phyloP scores from a whole-genome alignment of 1,140 invertebrate species.

The Latrodectus geometricus region DNA sequence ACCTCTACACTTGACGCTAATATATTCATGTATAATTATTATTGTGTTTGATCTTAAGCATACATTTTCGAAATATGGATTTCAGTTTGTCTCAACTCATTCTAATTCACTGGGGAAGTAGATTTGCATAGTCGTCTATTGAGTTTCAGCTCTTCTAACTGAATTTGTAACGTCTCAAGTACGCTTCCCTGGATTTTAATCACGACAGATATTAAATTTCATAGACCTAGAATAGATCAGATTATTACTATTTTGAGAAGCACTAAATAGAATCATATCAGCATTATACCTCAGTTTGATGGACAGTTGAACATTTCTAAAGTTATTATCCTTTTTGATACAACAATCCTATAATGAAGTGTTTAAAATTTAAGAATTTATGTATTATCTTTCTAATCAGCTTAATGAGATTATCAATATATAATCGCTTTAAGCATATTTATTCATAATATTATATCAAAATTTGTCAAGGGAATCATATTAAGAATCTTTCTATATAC shows the following conservation, averaged over 20 bases:
- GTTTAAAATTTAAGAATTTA: too few relatives aligned
- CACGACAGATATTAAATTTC: slow-evolving; percentile 57
- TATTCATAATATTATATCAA: too few relatives aligned
- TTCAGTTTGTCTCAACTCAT: slow-evolving; percentile 28
- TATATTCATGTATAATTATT: not conserved
- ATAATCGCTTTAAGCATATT: too few relatives aligned
- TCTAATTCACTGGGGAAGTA: slow-evolving; percentile 28
- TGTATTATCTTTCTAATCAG: too few relatives aligned
- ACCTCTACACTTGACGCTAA: not conserved
- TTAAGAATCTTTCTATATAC: too few relatives aligned
- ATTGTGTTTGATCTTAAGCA: not conserved
- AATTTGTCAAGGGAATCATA: too few relatives aligned
- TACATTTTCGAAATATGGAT: slow-evolving; percentile 41
- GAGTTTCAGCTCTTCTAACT: slow-evolving; percentile 50
- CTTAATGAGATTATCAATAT: too few relatives aligned
- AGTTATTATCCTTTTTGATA: too few relatives aligned
- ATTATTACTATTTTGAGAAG: not conserved
- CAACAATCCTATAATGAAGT: too few relatives aligned
- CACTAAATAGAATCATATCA: not conserved
- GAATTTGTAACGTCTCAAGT: slow-evolving; percentile 47
- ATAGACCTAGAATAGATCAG: not conserved
- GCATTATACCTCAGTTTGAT: too few relatives aligned
- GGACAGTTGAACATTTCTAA: too few relatives aligned
- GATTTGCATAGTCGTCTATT: slow-evolving; percentile 55
- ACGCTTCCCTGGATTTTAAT: slow-evolving; percentile 48